Base-by-base conservation (phyloP, 2,888 invertebrate species). In the Amphimallon solstitiale region DNA sequence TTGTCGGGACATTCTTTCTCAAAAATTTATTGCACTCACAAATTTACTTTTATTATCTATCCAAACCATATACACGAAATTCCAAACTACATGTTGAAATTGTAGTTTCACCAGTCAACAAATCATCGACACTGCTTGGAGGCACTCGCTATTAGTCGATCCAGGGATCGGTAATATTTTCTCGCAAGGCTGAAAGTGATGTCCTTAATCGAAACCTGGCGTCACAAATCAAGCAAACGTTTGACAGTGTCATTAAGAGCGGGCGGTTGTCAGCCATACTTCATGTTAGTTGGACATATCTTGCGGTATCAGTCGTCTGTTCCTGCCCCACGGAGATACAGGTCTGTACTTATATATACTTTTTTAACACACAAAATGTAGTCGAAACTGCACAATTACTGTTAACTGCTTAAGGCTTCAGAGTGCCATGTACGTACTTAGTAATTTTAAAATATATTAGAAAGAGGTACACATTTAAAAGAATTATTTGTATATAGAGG, bases 171-270 rank as follows among this genome's bases (percentile, higher is more conserved):
- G 79, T 80, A 78, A 80, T 81, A 80, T 80, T 81, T 80, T 79
- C 76, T 74, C 76, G 75, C 76, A 76, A 77, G 77, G 78, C 81
- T 81, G 81, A 79, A 81, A 81, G 78, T 81, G 81, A 81, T 81
- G 81, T 78, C 80, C 80, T 81, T 81, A 82, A 81, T 81, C 81
- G 81, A 80, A 80, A 79, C 76, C 79, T 77, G 78, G 77, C 81
- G 79, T 81, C 82, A 81, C 82, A 82, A 82, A 82, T 82, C 82
- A 81, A 80, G 73, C 80, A 80, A 79, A 79, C 77, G 77, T 80
- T 79, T 80, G 80, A 80, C 80, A 80, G 79, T 79, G 79, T 80
- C 81, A 80, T 81, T 81, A 81, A 81, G 81, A 81, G 80, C 79
- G 79, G 78, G 79, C 78, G 78, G 76, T 78, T 80, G 81, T 81